Conservation (phyloP, 2,797 vertebrate genomes). For the Oceanodroma leucorhoa region DNA sequence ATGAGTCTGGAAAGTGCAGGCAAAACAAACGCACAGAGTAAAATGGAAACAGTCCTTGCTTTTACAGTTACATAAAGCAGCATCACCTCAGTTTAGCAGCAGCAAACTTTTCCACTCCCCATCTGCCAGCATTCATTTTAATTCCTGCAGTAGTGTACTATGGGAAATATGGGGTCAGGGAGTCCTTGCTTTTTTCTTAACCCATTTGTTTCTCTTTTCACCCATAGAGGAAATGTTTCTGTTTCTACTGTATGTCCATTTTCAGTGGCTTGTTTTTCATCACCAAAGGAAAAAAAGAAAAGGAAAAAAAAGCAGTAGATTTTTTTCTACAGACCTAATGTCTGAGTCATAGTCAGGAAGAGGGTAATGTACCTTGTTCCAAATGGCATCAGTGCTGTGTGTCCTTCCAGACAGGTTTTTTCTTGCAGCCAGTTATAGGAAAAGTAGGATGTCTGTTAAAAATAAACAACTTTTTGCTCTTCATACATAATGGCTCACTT, state of each 20-base stretch:
- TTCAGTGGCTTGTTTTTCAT: constrained; percentile 30
- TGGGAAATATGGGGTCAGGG: constrained; percentile 8
- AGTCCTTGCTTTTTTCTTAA: background rate
- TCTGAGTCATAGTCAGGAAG: constrained; percentile 51
- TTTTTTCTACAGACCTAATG: constrained; percentile 59
- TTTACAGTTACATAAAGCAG: background rate
- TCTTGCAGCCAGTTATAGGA: background rate
- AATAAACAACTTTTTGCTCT: background rate
- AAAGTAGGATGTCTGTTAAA: background rate
- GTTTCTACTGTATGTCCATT: background rate
- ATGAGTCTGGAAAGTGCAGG: background rate
- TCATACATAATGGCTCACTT: background rate
- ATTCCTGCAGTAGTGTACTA: background rate
- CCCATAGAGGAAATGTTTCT: background rate
- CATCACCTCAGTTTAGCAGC: background rate
- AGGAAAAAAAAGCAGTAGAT: background rate
- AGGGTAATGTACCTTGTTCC: background rate
- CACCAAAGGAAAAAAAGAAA: background rate
- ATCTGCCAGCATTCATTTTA: constrained; percentile 7
- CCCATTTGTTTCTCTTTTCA: constrained; percentile 13
- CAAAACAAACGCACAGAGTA: background rate
- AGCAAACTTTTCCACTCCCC: constrained; percentile 28
- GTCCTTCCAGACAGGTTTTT: constrained; percentile 3
- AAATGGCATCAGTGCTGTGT: background rate
- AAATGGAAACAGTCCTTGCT: constrained; percentile 19